Base-by-base conservation (phyloP, 2,888 invertebrate genomes). In the Epinotia nisella region DNA sequence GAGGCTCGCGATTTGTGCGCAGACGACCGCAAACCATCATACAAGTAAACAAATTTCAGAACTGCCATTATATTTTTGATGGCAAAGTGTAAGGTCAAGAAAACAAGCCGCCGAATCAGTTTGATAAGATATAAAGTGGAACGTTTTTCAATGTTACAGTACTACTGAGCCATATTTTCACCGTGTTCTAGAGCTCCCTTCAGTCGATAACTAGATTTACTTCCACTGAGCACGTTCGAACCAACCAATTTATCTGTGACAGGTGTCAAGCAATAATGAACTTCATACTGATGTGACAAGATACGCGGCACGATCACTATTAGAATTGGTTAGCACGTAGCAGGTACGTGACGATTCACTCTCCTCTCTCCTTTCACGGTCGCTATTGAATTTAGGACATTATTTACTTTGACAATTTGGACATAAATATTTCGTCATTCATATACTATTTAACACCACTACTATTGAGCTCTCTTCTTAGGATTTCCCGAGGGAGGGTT, bases 201-300 rank as follows among this genome's bases (percentile, higher is more conserved):
- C 58, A 51, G 56, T 56, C 49, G 68, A 58, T 68, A 68, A 72
- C 67, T 62, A 68, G 67, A 60, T 72, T 62, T 72, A 45, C 61
- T 61, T 21, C 62, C 21, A 45, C 67, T 49, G 56, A 56, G 72
- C 72, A 72, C 68, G 72, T 72, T 29, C 59, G 41, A n/a, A 55
- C 56, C 19, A 10, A 10, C 39, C 55, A 56, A 21, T n/a, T 13
- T 41, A 58, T 21, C 11, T 24, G 24, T 0, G 4, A 66, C 2
- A 24, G 55, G 0, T 24, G 21, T 56, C 24, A 21, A 10, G 19
- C 66, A 19, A 56, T 55, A 21, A 56, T 56, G 10, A 19, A 21
- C 66, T 55, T 56, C 56, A 66, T 56, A 5, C 5, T n/a, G 24
- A 21, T 24, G 56, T 21, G 55, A 41, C 13, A 66, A 66, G 55